Percentiles rank a stretch among this genome's conserved stretches.
Evolutionary conservation across 2,888 invertebrate species (phyloP).

Genomic region (Ditylenchus weischeri): DNA sequence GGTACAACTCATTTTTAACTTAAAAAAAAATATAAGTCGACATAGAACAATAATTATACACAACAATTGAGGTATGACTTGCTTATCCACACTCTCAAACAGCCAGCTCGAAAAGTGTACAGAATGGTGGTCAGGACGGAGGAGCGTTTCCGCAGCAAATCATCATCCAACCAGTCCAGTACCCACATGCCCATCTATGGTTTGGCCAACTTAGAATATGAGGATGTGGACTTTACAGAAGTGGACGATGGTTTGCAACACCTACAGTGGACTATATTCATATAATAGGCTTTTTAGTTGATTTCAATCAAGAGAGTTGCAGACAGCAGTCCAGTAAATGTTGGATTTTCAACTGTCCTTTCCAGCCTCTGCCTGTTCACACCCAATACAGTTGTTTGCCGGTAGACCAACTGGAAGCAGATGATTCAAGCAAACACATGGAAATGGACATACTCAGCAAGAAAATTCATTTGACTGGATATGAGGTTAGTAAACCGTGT

Average conservation of each 20-base stretch:
- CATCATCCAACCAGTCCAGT: not conserved
- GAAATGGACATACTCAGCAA: conserved; percentile 8
- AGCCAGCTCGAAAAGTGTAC: conserved; percentile 36
- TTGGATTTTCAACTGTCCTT: conserved; percentile 41
- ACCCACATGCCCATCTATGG: conserved; percentile 33
- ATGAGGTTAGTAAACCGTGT: conserved; percentile 31
- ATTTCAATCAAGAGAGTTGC: conserved; percentile 36
- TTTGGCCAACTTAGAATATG: conserved; percentile 45
- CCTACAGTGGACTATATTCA: no score
- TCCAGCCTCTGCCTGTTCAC: conserved; percentile 26
- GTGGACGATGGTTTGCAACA: conserved; percentile 26
- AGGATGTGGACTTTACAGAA: conserved; percentile 25
- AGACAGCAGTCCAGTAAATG: conserved; percentile 26
- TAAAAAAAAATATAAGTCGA: no score
- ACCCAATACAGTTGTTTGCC: conserved; percentile 7
- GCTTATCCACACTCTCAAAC: conserved; percentile 31
- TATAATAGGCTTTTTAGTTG: conserved; percentile 27
- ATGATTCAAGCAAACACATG: not conserved
- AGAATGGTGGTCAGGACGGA: conserved; percentile 25
- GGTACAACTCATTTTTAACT: conserved; percentile 9
- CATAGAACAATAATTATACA: no score
- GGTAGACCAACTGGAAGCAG: conserved; percentile 1
- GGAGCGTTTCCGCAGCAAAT: conserved; percentile 3
- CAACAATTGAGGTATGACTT: conserved; percentile 33
- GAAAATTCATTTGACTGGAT: conserved; percentile 24